phyloP scores from a whole-genome alignment of 1,140 invertebrate genomes.

The Campoletis sonorensis region DNA sequence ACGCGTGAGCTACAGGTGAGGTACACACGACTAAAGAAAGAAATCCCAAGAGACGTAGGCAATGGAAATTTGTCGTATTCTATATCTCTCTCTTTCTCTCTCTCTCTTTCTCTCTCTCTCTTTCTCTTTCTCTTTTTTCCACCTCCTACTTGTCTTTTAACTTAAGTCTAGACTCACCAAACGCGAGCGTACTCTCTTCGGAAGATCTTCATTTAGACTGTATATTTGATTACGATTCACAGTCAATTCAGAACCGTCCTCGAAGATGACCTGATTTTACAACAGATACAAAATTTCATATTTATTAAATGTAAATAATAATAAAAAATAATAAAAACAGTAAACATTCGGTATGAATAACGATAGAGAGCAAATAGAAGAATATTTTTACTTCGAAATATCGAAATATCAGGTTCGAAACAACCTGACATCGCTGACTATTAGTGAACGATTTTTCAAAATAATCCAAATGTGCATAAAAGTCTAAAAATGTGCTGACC shows the following conservation, averaged over 20 bases:
- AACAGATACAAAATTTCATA: slow-evolving; percentile 42
- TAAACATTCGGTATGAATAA: too few relatives aligned
- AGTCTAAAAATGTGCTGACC: too few relatives aligned
- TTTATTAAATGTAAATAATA: slow-evolving; percentile 29
- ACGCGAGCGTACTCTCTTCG: slow-evolving; percentile 76
- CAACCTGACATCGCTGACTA: too few relatives aligned
- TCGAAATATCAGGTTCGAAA: too few relatives aligned
- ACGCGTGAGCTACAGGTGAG: not conserved
- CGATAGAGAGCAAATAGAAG: too few relatives aligned
- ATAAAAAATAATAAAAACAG: not conserved
- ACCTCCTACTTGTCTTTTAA: slow-evolving; percentile 45
- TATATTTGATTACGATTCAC: slow-evolving; percentile 75
- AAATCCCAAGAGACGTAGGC: slow-evolving; percentile 13
- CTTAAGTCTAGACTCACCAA: slow-evolving; percentile 74
- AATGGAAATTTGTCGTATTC: slow-evolving; percentile 8
- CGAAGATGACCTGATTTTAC: slow-evolving; percentile 74
- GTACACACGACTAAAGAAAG: slow-evolving; percentile 10
- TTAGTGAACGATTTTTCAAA: too few relatives aligned
- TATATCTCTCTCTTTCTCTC: not conserved
- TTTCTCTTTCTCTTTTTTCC: slow-evolving; percentile 15
- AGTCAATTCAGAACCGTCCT: slow-evolving; percentile 72
- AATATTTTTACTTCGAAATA: too few relatives aligned
- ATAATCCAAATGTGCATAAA: too few relatives aligned
- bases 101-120: slow-evolving; percentile 32
- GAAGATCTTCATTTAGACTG: slow-evolving; percentile 74